Conservation (phyloP, 2,888 invertebrate genomes). For the Thecocarcelia acutangulata region DNA sequence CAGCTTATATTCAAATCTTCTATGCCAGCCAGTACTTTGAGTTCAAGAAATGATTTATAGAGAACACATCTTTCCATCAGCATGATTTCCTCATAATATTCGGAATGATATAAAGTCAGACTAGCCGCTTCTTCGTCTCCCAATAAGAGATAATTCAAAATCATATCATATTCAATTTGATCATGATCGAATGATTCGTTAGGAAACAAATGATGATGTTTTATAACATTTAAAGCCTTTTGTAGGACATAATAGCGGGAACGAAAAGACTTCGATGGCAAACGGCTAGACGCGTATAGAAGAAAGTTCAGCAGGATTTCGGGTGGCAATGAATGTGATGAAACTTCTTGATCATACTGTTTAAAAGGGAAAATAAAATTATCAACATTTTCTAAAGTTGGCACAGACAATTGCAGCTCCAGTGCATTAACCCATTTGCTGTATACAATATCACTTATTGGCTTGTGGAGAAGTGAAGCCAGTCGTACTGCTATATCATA, state of each 20-base stretch:
- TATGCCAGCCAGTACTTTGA: conserved; percentile 80
- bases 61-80: conserved; percentile 79
- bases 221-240: conserved; percentile 79
- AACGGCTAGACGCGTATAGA: conserved; percentile 82
- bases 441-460: conserved; percentile 82
- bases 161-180: conserved; percentile 81
- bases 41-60: conserved; percentile 80
- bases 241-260: conserved; percentile 82
- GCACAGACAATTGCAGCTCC: conserved; percentile 81
- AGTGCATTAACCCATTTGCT: conserved; percentile 82
- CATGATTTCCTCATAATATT: conserved; percentile 80
- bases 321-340: conserved; percentile 84
- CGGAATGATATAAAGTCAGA: conserved; percentile 79
- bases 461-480: conserved; percentile 81
- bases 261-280: conserved; percentile 76
- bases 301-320: conserved; percentile 86
- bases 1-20: conserved; percentile 78
- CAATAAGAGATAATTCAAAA: conserved; percentile 77
- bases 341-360: conserved; percentile 85
- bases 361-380: conserved; percentile 80
- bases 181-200: conserved; percentile 81
- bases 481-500: conserved; percentile 83
- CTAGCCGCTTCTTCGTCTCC: conserved; percentile 70
- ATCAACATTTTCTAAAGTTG: conserved; percentile 77
- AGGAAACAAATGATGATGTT: conserved; percentile 79